Evolutionary conservation across 1,140 invertebrate species (phyloP).

Genomic region (Zaprionus ghesquierei): DNA sequence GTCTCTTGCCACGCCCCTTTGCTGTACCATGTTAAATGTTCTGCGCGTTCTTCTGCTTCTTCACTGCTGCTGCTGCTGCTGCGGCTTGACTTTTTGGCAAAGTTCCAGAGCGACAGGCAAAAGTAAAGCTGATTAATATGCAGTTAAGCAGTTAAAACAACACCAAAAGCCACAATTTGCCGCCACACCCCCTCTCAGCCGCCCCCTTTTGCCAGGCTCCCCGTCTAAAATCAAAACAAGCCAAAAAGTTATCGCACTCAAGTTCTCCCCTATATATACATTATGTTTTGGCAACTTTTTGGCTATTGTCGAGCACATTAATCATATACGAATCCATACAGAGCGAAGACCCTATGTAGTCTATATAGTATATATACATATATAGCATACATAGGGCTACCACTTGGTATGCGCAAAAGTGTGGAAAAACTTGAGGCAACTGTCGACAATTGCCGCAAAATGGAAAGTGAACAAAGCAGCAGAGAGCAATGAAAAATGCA

Average conservation of each 20-base stretch:
- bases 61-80: neutral
- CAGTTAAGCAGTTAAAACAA: conserved; percentile 50
- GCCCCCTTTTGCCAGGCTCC: neutral
- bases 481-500: neutral
- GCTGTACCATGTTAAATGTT: conserved; percentile 40
- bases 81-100: conserved; percentile 54
- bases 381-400: too few species aligned
- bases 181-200: too few species aligned
- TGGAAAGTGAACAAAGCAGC: conserved; percentile 1
- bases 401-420: conserved; percentile 13
- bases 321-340: conserved; percentile 41
- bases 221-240: conserved; percentile 47
- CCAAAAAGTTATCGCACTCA: conserved; percentile 46
- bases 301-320: conserved; percentile 42
- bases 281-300: conserved; percentile 35
- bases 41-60: neutral
- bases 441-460: conserved; percentile 19
- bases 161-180: conserved; percentile 37
- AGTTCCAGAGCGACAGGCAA: conserved; percentile 24
- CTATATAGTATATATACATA: too few species aligned
- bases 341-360: conserved; percentile 1
- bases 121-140: conserved; percentile 53
- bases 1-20: conserved; percentile 50
- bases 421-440: conserved; percentile 10
- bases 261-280: neutral